Percentiles rank a stretch among this genome's conserved stretches.
Conservation (phyloP, 2,113 vertebrate genomes). For the Caretta caretta region DNA sequence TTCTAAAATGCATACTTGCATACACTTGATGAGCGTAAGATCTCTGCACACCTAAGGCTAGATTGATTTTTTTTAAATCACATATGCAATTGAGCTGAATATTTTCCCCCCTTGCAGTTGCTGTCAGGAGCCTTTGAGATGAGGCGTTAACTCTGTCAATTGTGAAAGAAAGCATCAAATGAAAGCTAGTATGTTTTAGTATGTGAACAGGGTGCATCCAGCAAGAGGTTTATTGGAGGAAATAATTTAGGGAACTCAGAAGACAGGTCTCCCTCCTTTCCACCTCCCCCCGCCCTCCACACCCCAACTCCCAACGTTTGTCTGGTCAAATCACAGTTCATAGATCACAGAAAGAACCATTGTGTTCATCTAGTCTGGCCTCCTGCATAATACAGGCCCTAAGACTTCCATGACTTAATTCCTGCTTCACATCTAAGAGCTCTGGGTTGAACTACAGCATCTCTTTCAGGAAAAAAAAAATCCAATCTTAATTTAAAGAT, state of each 20-base stretch:
- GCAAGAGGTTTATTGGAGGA: neutral
- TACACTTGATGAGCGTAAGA: conserved; percentile 23
- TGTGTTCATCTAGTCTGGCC: neutral
- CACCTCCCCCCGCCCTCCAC: neutral
- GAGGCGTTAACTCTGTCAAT: conserved; percentile 37
- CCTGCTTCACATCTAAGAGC: neutral
- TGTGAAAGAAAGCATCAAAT: neutral
- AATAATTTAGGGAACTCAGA: neutral
- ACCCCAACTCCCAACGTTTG: neutral
- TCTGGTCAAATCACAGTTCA: neutral
- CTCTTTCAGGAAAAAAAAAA: neutral
- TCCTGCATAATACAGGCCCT: neutral
- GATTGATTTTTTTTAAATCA: neutral
- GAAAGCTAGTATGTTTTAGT: conserved; percentile 1
- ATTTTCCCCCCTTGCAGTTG: conserved; percentile 1
- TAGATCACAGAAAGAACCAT: neutral
- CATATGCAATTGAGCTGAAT: neutral
- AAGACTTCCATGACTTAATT: neutral
- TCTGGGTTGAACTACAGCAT: neutral
- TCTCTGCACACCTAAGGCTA: conserved; percentile 33
- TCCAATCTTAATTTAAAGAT: neutral
- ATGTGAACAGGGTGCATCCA: neutral
- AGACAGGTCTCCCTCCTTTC: neutral
- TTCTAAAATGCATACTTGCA: conserved; percentile 50
- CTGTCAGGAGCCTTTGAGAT: conserved; percentile 38